Evolutionary conservation across 2,888 invertebrate genomes (phyloP).

Genomic region (Dicyrtomina minuta): DNA sequence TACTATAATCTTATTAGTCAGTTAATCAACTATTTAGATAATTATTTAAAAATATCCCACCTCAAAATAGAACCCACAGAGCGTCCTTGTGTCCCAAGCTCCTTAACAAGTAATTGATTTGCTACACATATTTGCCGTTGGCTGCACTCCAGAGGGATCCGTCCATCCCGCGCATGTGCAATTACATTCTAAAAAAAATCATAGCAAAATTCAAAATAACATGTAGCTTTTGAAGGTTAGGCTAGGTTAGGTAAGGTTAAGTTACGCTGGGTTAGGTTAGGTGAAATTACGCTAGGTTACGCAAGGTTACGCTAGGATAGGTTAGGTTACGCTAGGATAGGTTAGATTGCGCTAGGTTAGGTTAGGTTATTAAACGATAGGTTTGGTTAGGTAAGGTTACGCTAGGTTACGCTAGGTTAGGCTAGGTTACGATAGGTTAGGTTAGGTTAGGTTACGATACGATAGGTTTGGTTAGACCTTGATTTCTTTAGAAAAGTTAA

Average conservation of each 20-base stretch:
- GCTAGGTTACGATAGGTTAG: no score
- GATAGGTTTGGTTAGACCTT: no score
- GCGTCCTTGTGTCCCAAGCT: conserved; percentile 42
- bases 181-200: conserved; percentile 41
- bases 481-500: no score
- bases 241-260: not conserved
- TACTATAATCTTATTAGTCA: no score
- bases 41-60: conserved; percentile 14
- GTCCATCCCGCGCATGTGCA: conserved; percentile 45
- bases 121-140: conserved; percentile 44
- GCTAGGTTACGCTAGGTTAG: no score
- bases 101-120: conserved; percentile 40
- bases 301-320: not conserved
- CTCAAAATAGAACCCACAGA: conserved; percentile 21
- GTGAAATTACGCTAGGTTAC: no score
- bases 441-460: no score
- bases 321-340: not conserved
- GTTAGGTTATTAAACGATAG: not conserved
- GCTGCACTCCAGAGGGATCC: conserved; percentile 46
- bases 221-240: not conserved
- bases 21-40: no score
- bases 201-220: not conserved
- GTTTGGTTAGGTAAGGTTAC: not conserved
- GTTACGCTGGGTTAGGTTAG: not conserved
- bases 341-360: no score